Conservation (phyloP, 1,140 invertebrate genomes). For the Zaprionus tsacasi region DNA sequence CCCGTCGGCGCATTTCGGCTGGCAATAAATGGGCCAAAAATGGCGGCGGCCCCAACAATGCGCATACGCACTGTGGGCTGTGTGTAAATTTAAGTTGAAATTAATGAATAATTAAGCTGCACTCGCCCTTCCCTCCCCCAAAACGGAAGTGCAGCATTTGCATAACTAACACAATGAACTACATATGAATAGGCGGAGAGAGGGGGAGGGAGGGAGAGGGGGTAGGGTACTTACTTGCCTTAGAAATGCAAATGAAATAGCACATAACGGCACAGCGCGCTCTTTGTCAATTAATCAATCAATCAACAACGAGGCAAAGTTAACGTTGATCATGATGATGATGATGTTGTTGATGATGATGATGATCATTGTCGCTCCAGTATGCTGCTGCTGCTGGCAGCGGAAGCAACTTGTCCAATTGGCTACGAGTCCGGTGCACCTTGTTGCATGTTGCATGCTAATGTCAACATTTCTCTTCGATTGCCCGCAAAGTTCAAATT, state of each 20-base stretch:
- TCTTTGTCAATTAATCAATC: constrained; percentile 83
- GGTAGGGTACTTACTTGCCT: constrained; percentile 23
- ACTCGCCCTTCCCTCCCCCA: background rate
- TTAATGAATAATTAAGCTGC: constrained; percentile 81
- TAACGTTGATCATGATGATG: constrained; percentile 36
- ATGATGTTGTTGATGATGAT: constrained; percentile 15
- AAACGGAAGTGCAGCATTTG: constrained; percentile 74
- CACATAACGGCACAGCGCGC: constrained; percentile 67
- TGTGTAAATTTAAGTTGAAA: constrained; percentile 69
- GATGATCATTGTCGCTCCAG: constrained; percentile 30
- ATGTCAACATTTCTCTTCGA: constrained; percentile 61
- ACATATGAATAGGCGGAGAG: constrained; percentile 32
- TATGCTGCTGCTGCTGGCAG: constrained; percentile 28
- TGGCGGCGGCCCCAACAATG: constrained; percentile 14
- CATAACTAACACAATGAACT: constrained; percentile 80
- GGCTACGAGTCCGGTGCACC: constrained; percentile 28
- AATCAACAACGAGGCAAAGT: constrained; percentile 60
- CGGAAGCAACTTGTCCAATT: constrained; percentile 71
- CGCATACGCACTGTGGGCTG: background rate
- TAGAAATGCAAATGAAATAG: constrained; percentile 66
- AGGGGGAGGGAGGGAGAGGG: background rate
- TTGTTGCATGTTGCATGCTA: constrained; percentile 67
- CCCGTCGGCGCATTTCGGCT: constrained; percentile 36
- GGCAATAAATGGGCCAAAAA: constrained; percentile 57
- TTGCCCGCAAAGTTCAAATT: constrained; percentile 64